Conservation (phyloP, 2,113 vertebrate genomes). For the Saguinus imperator region DNA sequence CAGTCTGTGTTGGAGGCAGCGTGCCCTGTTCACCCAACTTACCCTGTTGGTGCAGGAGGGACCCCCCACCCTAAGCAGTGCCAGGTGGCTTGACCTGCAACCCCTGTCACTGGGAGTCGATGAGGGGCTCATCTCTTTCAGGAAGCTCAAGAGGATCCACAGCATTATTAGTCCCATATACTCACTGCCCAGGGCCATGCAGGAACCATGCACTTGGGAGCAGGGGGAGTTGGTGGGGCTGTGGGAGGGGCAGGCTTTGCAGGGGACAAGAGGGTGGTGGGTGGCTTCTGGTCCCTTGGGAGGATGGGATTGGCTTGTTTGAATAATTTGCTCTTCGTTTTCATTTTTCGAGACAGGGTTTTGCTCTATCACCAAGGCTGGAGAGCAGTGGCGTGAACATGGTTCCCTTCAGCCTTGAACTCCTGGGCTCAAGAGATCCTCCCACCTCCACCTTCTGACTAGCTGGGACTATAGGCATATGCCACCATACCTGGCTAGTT, state of each 20-base stretch:
- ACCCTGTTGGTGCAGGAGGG: background rate
- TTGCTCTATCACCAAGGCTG: too few relatives aligned
- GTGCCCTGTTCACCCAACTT: too few relatives aligned
- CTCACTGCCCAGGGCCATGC: fast-evolving
- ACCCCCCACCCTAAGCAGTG: background rate
- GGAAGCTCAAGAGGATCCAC: background rate
- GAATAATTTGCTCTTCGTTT: background rate
- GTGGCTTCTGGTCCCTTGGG: background rate
- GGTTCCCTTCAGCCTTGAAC: too few relatives aligned
- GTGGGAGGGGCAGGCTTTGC: background rate
- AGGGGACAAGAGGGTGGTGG: background rate
- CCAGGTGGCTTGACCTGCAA: background rate
- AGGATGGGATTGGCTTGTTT: background rate
- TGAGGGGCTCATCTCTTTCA: too few relatives aligned
- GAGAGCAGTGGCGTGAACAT: too few relatives aligned
- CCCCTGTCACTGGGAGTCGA: background rate
- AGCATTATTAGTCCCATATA: background rate
- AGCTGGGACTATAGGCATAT: too few relatives aligned
- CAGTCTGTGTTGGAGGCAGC: too few relatives aligned
- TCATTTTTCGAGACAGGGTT: too few relatives aligned
- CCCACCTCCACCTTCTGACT: too few relatives aligned
- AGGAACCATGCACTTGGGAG: background rate
- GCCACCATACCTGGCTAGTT: too few relatives aligned
- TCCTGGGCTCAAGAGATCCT: too few relatives aligned
- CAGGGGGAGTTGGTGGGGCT: too few relatives aligned